Percentiles rank a stretch among this genome's conserved stretches.
phyloP scores from a whole-genome alignment of 2,888 invertebrate genomes.

The Drosophila pseudotalamancana region DNA sequence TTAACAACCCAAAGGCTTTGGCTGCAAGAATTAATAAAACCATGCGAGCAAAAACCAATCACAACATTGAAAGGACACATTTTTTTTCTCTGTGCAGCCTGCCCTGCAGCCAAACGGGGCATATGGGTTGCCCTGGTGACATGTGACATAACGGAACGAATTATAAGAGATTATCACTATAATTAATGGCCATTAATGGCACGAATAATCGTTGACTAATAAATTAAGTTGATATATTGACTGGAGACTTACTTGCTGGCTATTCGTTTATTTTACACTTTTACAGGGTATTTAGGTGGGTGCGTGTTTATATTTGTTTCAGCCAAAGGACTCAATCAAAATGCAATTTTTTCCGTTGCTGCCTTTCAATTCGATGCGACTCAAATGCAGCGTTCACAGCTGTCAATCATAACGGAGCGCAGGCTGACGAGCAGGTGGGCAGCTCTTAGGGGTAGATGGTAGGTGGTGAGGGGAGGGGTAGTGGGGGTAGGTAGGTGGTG shows the following conservation, averaged over 20 bases:
- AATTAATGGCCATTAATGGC: slow-evolving; percentile 21
- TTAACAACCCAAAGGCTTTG: slow-evolving; percentile 54
- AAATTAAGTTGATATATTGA: slow-evolving; percentile 8
- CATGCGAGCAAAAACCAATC: slow-evolving; percentile 65
- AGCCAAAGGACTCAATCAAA: slow-evolving; percentile 66
- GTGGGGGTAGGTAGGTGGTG: slow-evolving; percentile 16
- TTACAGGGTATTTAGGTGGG: slow-evolving; percentile 13
- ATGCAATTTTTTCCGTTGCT: slow-evolving; percentile 47
- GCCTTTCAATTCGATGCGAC: slow-evolving; percentile 62
- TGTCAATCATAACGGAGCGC: slow-evolving; percentile 69
- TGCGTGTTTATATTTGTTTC: neutral
- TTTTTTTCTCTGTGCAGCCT: slow-evolving; percentile 2
- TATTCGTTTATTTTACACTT: neutral
- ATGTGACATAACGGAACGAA: slow-evolving; percentile 8
- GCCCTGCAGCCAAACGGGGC: slow-evolving; percentile 23
- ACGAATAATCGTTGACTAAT: neutral
- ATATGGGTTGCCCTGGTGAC: slow-evolving; percentile 14
- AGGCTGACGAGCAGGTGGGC: slow-evolving; percentile 63
- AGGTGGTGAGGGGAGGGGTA: too few relatives aligned
- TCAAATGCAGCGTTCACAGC: slow-evolving; percentile 67
- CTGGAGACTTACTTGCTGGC: neutral
- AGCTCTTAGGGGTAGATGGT: slow-evolving; percentile 14
- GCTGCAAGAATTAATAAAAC: slow-evolving; percentile 43
- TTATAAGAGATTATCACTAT: slow-evolving; percentile 22
- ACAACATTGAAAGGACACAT: slow-evolving; percentile 50